Evolutionary conservation across 2,888 invertebrate genomes (phyloP), one percentile per base, ranked within the genome.

Genomic region (Lithophane semibrunnea): DNA sequence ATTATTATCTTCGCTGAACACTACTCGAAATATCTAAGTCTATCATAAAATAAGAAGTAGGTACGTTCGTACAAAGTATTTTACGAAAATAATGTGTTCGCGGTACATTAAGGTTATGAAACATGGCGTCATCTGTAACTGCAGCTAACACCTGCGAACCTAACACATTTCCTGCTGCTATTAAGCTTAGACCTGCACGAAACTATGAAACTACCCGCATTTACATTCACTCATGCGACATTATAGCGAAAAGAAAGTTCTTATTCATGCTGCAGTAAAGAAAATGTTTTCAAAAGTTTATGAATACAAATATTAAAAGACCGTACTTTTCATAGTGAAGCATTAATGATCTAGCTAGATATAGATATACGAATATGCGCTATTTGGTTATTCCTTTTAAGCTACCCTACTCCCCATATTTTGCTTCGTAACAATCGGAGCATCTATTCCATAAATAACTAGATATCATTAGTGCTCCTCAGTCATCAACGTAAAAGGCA

Each of bases 91-190:
- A 61, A 75, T 72, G 60, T 80, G 42, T 75, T 80, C 42, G 61
- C 54, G 68, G 80, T 84, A 66, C 73, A 75, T 80, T 70, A 61
- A 64, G 3, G 49, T 56, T 71, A 84, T 84, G 81, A 71, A 80
- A 80, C 63, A 83, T 29, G 60, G 49, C 58, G 56, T 29, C 81
- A 47, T 79, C 29, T 71, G 67, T 64, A 58, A 75, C 63, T 44
- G 56, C 84, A 37, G 83, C 49, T 60, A 44, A n/a, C 80, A 75
- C 60, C 70, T 76, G 73, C 24, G 49, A 44, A 24, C 21, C 56
- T 49, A 49, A 37, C 64, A 54, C 65, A 69, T 73, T 63, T 73
- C 61, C 61, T 4, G 10, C 60, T 56, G 64, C 73, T 54, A 49
- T 73, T 80, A 66, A 42, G 71, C 61, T n/a, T 60, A 64, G 24